These are phyloP conservation scores for Enteromius radiatus DNA, from an alignment of 2,797 vertebrate species.

Conservation along the genomic window DNA sequence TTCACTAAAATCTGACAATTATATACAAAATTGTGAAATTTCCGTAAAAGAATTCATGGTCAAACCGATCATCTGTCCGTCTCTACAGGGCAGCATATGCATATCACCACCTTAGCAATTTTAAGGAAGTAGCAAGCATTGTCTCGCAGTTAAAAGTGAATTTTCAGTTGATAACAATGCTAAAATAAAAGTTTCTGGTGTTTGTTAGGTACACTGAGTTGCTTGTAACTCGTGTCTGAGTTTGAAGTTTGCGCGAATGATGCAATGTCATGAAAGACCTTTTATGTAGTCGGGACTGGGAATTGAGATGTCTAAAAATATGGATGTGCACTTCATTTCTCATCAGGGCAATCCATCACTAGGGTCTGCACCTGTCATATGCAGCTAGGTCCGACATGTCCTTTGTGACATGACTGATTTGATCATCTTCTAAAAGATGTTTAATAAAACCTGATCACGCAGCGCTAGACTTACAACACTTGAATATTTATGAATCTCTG, in stretches of 20 bases:
- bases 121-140: not conserved
- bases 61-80: not conserved
- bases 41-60: not conserved
- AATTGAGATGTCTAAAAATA: constrained; percentile 14
- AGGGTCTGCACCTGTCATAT: not conserved
- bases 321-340: constrained; percentile 1
- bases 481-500: not conserved
- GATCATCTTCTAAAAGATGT: not conserved
- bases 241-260: constrained; percentile 4
- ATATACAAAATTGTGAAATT: not conserved
- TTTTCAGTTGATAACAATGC: not conserved
- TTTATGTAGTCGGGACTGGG: not conserved
- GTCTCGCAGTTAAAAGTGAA: not conserved
- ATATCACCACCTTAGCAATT: not conserved
- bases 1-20: not conserved
- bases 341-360: constrained; percentile 20
- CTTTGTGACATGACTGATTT: constrained; percentile 7
- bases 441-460: not conserved
- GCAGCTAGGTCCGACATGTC: not conserved
- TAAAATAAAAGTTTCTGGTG: not conserved
- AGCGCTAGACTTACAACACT: not conserved
- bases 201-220: not conserved
- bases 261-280: constrained; percentile 13
- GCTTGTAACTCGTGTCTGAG: not conserved
- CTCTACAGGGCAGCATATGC: not conserved